Base-by-base conservation (phyloP, 2,797 vertebrate species). In the Hafferia zeledoni region DNA sequence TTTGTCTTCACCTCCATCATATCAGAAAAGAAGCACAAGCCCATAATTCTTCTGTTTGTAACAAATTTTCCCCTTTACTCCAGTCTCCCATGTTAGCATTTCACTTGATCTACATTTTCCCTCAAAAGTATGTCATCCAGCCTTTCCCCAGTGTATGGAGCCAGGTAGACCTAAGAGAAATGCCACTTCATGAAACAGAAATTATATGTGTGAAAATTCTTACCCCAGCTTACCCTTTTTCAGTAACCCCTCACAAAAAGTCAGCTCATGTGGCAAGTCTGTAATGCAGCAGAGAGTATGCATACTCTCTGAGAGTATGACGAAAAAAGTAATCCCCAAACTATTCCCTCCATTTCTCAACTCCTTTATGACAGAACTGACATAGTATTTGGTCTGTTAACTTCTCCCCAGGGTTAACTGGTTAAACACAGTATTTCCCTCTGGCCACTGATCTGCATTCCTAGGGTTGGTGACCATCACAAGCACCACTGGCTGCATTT, bases 21-120 rank as follows among this genome's bases (percentile, higher is more conserved):
- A 31, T 13, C 12, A 41, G 35, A 67, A 75, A 75, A 68, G 57
- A 88, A 69, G 14, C 44, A 61, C 43, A 86, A 92, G 33, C 27
- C 30, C 5, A 0, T 24, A 78, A 68, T 13, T 81, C 43, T 27
- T 68, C 61, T 57, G 30, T 56, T 86, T 41, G 50, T 60, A 88
- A 94, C 31, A 83, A 53, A 55, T 83, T 90, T 84, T 77, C 39
- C 39, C 65, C 56, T 94, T 69, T 76, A 41, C 60, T 80, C 13
- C 20, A 39, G 20, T 64, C 18, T 92, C 50, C 82, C 47, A 56
- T 43, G 44, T 55, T 46, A 86, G 67, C 52, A 47, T 88, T 94
- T 87, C 89, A 65, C 55, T 44, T 44, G 28, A 89, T 71, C 30
- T 75, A 50, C 50, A 70, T 87, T 92, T 95, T 95, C 68, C 83